Evolutionary conservation across 1,140 invertebrate species (phyloP), one percentile per base, ranked within the genome.

Genomic region (Trichogramma pretiosum): DNA sequence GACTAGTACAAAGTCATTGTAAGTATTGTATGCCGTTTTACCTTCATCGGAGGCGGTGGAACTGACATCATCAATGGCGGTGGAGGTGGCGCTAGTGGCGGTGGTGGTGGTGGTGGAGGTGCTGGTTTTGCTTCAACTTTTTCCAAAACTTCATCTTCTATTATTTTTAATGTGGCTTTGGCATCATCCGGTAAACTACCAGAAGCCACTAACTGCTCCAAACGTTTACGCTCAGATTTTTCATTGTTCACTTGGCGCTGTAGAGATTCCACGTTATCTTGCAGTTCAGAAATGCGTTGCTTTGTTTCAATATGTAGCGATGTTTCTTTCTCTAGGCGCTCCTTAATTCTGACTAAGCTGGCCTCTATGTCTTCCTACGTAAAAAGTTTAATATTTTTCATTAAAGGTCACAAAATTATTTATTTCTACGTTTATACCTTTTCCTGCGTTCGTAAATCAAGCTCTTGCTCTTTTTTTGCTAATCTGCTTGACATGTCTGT

Each of bases 181-280:
- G 90, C 86, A 68, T 95, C 91, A 68, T 94, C 90, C 28, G 90
- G 89, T 59, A 95, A 80, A 72, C 85, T 91, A 33, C 88, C 90
- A 57, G 86, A 85, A 41, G 82, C 87, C 14, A 93, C 84, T 40
- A 93, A 74, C 55, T 87, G 81, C 66, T 93, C 89, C 42, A 93
- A 73, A 34, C 89, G 80, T 42, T 81, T 77, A 48, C 88, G 73
- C 63, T 93, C 89, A 16, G 80, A 81, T 55, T 89, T 79, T 64
- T 93, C 90, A 59, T 81, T 83, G 33, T 79, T 80, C n/a, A 91
- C 64, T 73, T 90, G 76, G 52, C 79, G 68, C 3, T 64, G 70
- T 0, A 72, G 55, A 17, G 62, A 51, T 48, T 72, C 70, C 45
- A 71, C 51, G 16, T 57, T 70, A 42, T 73, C 69, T 83, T 59